A percentile compares a stretch with the other conserved stretches of the same genome.
These are phyloP conservation scores for Drosophila setosimentum DNA, from an alignment of 2,888 invertebrate genomes.

Conservation along the genomic window DNA sequence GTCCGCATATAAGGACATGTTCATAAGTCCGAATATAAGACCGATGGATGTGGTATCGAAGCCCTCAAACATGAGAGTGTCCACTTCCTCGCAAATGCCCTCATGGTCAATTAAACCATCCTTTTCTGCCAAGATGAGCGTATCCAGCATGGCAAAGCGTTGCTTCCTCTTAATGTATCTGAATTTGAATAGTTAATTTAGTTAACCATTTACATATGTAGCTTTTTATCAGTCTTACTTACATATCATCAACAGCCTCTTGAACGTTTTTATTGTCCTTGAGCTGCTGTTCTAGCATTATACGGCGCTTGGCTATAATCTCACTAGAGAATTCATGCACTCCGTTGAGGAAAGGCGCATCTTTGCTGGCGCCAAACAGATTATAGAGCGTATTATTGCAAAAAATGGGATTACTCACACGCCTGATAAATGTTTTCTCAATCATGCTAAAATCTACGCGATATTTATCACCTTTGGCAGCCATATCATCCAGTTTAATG, in stretches of 20 bases:
- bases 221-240: conserved; percentile 1
- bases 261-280: conserved; percentile 5
- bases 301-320: conserved; percentile 77
- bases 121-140: conserved; percentile 71
- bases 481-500: conserved; percentile 75
- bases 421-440: conserved; percentile 68
- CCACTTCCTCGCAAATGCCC: conserved; percentile 89
- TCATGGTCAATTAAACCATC: conserved; percentile 80
- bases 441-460: conserved; percentile 70
- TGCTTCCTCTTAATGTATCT: conserved; percentile 67
- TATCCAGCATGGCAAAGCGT: conserved; percentile 81
- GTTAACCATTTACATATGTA: not conserved
- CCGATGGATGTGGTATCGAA: conserved; percentile 79
- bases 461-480: conserved; percentile 73
- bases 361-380: conserved; percentile 50
- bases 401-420: conserved; percentile 69
- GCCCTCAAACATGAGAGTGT: conserved; percentile 87
- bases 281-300: conserved; percentile 51
- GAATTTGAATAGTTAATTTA: not conserved
- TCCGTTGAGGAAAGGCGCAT: conserved; percentile 52
- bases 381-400: conserved; percentile 58
- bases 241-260: conserved; percentile 49
- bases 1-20: conserved; percentile 67
- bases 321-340: conserved; percentile 79
- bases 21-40: conserved; percentile 77